Base-by-base conservation (phyloP, 2,797 vertebrate genomes). In the Odontamblyopus rebecca region DNA sequence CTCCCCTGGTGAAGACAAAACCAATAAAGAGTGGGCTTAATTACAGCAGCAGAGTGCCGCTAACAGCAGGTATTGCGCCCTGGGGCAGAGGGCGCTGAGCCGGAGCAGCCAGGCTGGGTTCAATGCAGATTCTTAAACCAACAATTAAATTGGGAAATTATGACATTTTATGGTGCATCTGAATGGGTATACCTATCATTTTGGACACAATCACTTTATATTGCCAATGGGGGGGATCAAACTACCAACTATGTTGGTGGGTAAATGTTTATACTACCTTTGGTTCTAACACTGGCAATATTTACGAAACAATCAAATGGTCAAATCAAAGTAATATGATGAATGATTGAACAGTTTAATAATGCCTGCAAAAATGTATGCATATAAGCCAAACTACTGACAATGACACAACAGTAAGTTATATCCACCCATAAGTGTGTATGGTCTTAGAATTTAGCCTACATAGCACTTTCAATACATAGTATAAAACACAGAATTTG, bases 1-100 rank as follows among this genome's bases (percentile, higher is more conserved):
- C 79, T 92, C 89, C 91, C 90, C 83, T 48, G 77, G 80, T 48
- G 83, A 86, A 77, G 76, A 88, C 89, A 90, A 91, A 91, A 87
- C 90, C 90, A 93, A 92, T 93, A 92, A 92, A 85, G 72, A 81
- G 71, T 77, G 7, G 61, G 84, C 82, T 92, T 93, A 91, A 92
- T 93, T 91, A 92, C 89, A 90, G 86, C 85, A 86, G 85, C 80
- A 83, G 86, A 87, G 83, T 83, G 78, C 88, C 57, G 75, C 80
- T 79, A 83, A 85, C 82, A 86, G 80, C 66, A 59, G 73, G 83
- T 75, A 76, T 64, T 68, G 79, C 82, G 85, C 87, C 72, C 68
- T 54, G 61, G 81, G 79, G 84, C 79, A 70, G 68, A 71, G 73
- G 80, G 82, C 63, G 63, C 61, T 71, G 62, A 53, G 44, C 0